phyloP scores from a whole-genome alignment of 2,113 vertebrate species.

The Nasalis larvatus region DNA sequence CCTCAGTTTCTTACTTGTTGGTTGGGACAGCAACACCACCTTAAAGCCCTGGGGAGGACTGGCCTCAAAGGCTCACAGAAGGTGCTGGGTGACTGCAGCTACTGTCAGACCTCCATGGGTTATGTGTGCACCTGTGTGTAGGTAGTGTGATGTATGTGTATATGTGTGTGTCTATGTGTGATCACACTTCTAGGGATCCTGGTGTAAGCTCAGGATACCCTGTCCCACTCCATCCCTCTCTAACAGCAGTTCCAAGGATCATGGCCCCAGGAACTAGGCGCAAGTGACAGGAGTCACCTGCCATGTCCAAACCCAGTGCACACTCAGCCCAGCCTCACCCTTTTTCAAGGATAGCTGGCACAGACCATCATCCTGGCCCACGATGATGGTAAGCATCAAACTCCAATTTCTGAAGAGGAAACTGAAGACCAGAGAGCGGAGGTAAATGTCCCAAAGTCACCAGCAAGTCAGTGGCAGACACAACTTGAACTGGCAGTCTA shows the following conservation, averaged over 20 bases:
- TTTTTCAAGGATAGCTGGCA: slow-evolving; percentile 90
- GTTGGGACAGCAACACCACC: not conserved
- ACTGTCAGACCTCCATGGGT: not conserved
- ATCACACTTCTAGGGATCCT: not conserved
- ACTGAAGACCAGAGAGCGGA: not conserved
- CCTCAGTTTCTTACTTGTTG: not conserved
- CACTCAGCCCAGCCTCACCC: slow-evolving; percentile 87
- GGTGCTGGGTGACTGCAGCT: not conserved
- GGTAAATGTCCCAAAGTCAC: not conserved
- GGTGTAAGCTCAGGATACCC: not conserved
- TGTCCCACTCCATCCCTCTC: no score
- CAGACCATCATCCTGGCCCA: slow-evolving; percentile 87
- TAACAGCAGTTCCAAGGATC: slow-evolving; percentile 89
- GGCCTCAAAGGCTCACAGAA: not conserved
- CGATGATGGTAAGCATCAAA: slow-evolving; percentile 87
- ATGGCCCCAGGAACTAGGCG: slow-evolving; percentile 92
- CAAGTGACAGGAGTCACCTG: slow-evolving; percentile 86
- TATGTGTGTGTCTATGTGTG: not conserved
- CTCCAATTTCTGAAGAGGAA: not conserved
- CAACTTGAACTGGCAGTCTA: not conserved
- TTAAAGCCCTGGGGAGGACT: not conserved
- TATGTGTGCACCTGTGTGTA: not conserved
- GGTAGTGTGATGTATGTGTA: not conserved
- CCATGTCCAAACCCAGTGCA: slow-evolving; percentile 81
- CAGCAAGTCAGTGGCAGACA: not conserved